phyloP scores from a whole-genome alignment of 2,888 invertebrate genomes.

The Athalia circularis region DNA sequence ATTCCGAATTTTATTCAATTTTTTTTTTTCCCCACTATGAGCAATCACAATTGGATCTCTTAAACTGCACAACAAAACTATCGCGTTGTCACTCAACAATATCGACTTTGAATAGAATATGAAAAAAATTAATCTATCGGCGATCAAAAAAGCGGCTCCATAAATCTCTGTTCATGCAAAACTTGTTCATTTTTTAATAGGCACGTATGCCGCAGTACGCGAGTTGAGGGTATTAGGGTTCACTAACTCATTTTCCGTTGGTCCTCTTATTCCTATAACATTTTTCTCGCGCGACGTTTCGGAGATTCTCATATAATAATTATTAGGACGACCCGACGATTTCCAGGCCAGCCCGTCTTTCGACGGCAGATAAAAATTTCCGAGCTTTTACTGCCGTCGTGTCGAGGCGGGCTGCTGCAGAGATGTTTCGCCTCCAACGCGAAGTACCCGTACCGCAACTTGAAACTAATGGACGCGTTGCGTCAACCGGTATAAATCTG shows the following conservation, averaged over 20 bases:
- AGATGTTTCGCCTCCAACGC: constrained; percentile 47
- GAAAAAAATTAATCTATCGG: constrained; percentile 7
- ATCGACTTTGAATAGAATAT: neutral
- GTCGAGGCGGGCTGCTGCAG: constrained; percentile 40
- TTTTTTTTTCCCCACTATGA: neutral
- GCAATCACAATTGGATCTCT: neutral
- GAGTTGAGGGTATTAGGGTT: constrained; percentile 32
- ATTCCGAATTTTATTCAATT: neutral
- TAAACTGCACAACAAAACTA: neutral
- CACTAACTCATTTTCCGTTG: constrained; percentile 24
- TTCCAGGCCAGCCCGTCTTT: constrained; percentile 48
- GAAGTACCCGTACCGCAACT: constrained; percentile 38
- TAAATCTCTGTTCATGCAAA: constrained; percentile 7
- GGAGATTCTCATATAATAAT: constrained; percentile 43
- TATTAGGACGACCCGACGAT: constrained; percentile 46
- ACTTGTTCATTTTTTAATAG: neutral
- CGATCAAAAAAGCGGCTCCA: neutral
- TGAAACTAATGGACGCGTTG: constrained; percentile 39
- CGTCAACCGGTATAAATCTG: constrained; percentile 52
- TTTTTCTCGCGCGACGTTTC: neutral
- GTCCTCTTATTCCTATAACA: neutral
- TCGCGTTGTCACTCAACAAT: neutral
- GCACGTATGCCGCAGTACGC: neutral
- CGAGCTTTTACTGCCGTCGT: constrained; percentile 45
- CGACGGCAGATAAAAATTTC: constrained; percentile 52